Evolutionary conservation across 2,888 invertebrate genomes (phyloP).

Genomic region (Artemia sinica): DNA sequence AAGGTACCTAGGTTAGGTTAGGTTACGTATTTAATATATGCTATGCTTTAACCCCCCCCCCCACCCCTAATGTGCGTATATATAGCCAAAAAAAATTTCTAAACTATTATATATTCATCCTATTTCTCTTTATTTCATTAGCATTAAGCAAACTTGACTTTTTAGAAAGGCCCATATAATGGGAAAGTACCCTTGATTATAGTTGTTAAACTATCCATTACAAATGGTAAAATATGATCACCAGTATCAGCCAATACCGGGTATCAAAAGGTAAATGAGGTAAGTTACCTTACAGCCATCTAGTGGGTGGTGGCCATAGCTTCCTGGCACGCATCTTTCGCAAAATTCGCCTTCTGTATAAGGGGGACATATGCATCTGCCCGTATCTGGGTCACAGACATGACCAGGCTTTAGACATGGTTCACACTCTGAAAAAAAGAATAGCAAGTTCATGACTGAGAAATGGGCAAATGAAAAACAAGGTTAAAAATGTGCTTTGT

Average conservation of each 20-base stretch:
- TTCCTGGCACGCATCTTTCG: constrained; percentile 56
- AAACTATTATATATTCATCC: too few relatives aligned
- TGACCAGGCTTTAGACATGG: constrained; percentile 60
- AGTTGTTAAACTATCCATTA: too few relatives aligned
- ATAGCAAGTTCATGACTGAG: background rate
- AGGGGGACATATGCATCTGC: constrained; percentile 58
- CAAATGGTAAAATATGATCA: background rate
- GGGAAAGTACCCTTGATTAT: too few relatives aligned
- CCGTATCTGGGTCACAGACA: constrained; percentile 71
- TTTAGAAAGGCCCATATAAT: too few relatives aligned
- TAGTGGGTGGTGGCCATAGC: constrained; percentile 57
- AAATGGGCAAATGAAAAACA: background rate
- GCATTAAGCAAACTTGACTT: too few relatives aligned
- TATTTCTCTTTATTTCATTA: too few relatives aligned
- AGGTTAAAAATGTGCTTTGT: too few relatives aligned
- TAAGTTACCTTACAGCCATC: constrained; percentile 53
- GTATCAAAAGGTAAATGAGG: background rate
- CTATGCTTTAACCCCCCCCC: too few relatives aligned
- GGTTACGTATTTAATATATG: too few relatives aligned
- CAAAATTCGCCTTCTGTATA: constrained; percentile 75
- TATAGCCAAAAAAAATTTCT: too few relatives aligned
- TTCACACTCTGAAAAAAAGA: constrained; percentile 46
- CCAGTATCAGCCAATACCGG: background rate
- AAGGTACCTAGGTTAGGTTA: too few relatives aligned
- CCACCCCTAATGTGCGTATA: too few relatives aligned